Percentiles rank a stretch among this genome's conserved stretches.
Evolutionary conservation across 2,888 invertebrate genomes (phyloP).

Genomic region (Campoplex capitator): DNA sequence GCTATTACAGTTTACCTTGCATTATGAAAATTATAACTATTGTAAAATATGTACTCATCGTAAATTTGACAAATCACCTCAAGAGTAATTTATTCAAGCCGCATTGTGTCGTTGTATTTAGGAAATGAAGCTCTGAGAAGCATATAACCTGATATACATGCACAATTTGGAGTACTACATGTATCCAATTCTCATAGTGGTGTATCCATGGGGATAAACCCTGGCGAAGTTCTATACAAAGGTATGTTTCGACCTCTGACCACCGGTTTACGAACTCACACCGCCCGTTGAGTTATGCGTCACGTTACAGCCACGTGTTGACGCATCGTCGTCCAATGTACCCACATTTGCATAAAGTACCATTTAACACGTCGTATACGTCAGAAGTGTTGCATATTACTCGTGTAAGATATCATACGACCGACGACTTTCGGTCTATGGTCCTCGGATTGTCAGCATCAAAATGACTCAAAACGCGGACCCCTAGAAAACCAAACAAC

Average conservation of each 20-base stretch:
- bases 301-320: conserved; percentile 46
- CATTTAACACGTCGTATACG: conserved; percentile 49
- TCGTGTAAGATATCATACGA: neutral
- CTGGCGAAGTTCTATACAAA: conserved; percentile 1
- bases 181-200: neutral
- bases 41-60: neutral
- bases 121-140: conserved; percentile 1
- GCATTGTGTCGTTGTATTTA: neutral
- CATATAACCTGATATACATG: conserved; percentile 2
- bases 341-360: conserved; percentile 45
- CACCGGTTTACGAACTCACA: conserved; percentile 48
- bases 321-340: conserved; percentile 41
- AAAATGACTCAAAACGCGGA: neutral
- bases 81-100: neutral
- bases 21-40: neutral
- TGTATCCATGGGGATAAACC: conserved; percentile 22
- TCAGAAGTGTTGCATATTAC: conserved; percentile 1
- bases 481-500: neutral
- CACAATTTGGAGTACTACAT: conserved; percentile 11
- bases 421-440: neutral
- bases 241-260: conserved; percentile 31
- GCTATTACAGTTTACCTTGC: neutral
- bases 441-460: neutral
- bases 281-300: conserved; percentile 29
- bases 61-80: neutral